Base-by-base conservation (phyloP, 2,888 invertebrate genomes). In the Spisula subtruncata region DNA sequence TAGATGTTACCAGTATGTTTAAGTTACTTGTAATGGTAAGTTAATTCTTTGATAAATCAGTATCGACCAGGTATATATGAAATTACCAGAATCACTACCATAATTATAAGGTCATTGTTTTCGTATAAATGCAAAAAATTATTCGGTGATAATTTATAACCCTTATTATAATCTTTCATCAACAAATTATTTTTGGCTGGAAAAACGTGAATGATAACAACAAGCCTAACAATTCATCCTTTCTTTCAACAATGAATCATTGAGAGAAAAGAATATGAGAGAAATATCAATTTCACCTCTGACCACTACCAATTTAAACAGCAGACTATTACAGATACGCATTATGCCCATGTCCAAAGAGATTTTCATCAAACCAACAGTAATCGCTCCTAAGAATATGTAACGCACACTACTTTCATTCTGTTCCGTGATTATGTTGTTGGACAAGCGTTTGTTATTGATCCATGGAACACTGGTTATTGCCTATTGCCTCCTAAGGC, bases 361-460 rank as follows among this genome's bases (percentile, higher is more conserved):
- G 79, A 56, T 85, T 85, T 85, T 80, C 80, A 54, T 79, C 56
- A 71, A 66, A 56, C 32, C 79, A 41, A 56, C 85, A 51, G 41
- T 85, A 80, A 85, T 85, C 85, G 85, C 80, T 80, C 80, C 85
- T 32, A 80, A 80, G 80, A 85, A 85, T 85, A 85, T 85, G 85
- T 85, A 85, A 85, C 79, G 54, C 80, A 46, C 54, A 35, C 85
- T 75, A 85, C 79, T 85, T 85, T 85, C 85, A 85, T 80, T 85
- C 80, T 75, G n/a, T 56, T 85, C 85, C 41, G 29, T 79, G 79
- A 85, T 85, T 80, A 85, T 80, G 54, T 51, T 85, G 85, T 85
- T 32, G 41, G 41, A 85, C 85, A 85, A 80, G 20, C 75, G 56
- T 80, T 79, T 54, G 6, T 54, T 85, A 85, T 85, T 85, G 85